Evolutionary conservation across 2,888 invertebrate species (phyloP), one percentile per base, ranked within the genome.

Genomic region (Pristionchus entomophagus): DNA sequence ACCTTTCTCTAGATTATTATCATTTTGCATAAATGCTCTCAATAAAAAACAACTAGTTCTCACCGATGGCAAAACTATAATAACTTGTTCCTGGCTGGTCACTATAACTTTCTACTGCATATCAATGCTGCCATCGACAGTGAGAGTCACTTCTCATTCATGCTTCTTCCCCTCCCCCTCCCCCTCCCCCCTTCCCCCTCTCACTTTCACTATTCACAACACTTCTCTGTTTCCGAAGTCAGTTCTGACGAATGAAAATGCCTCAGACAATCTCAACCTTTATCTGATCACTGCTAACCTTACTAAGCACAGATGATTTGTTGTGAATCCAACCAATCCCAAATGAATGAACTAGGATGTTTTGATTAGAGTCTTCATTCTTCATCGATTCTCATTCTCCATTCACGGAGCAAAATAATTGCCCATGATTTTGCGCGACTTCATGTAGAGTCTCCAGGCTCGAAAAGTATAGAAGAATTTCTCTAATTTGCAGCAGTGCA

Each of bases 71-170:
- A 59, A 29, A 59, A 59, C 59, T 56, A 29, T 51, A 22, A 22
- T 51, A 59, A 59, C 59, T 59, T 29, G 59, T 29, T 59, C 29
- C 12, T 17, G 1, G 2, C 29, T 3, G 59, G 32, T 59, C 59
- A 29, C 59, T 29, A 59, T 29, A 59, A 59, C 59, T 59, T 59
- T 59, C 59, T 59, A 59, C 59, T 59, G 59, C 59, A 29, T 59
- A 59, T 59, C 59, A 32, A 59, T 59, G 59, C 29, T 59, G 59
- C 59, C 59, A 59, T 32, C 14, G 59, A 17, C 12, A 59, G 12
- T 2, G 59, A 12, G 32, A 59, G 32, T 59, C 59, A 59, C 59
- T 59, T 59, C n/a, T 59, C 59, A 59, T 59, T 29, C 29, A 29
- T 14, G 14, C 12, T n/a, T n/a, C n/a, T n/a, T n/a, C n/a, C n/a